Percentiles rank a stretch among this genome's conserved stretches.
Evolutionary conservation across 2,797 vertebrate species (phyloP).

Genomic region (Acipenser transmontanus): DNA sequence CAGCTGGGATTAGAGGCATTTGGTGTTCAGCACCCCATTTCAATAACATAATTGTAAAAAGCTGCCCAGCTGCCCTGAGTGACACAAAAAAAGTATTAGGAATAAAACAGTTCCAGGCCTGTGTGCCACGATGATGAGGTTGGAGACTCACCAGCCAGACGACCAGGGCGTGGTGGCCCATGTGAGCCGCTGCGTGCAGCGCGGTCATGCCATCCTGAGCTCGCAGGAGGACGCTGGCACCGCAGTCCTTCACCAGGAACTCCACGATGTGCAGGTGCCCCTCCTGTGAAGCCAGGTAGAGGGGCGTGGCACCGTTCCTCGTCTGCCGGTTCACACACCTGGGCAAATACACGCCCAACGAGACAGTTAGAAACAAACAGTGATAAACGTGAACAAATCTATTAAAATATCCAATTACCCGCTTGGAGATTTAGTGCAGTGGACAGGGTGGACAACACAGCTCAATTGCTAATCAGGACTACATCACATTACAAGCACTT

Average conservation of each 20-base stretch:
- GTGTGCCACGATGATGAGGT: too few relatives aligned
- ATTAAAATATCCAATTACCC: too few relatives aligned
- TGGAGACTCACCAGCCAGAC: slow-evolving; percentile 69
- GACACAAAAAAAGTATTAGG: too few relatives aligned
- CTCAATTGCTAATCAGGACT: too few relatives aligned
- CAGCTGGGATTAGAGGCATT: too few relatives aligned
- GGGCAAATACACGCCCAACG: slow-evolving; percentile 3
- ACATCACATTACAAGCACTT: too few relatives aligned
- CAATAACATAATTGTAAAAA: too few relatives aligned
- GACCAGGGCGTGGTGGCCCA: slow-evolving; percentile 66
- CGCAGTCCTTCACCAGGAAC: slow-evolving; percentile 66
- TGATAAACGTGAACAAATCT: background rate
- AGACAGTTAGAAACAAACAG: slow-evolving; percentile 21
- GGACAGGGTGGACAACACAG: too few relatives aligned
- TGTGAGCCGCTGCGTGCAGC: slow-evolving; percentile 71
- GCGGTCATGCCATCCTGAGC: slow-evolving; percentile 74
- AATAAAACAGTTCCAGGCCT: too few relatives aligned
- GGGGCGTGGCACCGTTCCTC: slow-evolving; percentile 55
- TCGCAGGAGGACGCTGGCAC: slow-evolving; percentile 59
- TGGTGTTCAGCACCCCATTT: too few relatives aligned
- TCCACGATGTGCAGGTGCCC: slow-evolving; percentile 67
- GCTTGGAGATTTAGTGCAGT: too few relatives aligned
- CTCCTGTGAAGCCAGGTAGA: slow-evolving; percentile 81
- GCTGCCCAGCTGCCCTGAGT: too few relatives aligned
- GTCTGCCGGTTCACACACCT: slow-evolving; percentile 68